These are phyloP conservation scores for Tangara arthus DNA, from an alignment of 2,797 vertebrate genomes.

Conservation along the genomic window DNA sequence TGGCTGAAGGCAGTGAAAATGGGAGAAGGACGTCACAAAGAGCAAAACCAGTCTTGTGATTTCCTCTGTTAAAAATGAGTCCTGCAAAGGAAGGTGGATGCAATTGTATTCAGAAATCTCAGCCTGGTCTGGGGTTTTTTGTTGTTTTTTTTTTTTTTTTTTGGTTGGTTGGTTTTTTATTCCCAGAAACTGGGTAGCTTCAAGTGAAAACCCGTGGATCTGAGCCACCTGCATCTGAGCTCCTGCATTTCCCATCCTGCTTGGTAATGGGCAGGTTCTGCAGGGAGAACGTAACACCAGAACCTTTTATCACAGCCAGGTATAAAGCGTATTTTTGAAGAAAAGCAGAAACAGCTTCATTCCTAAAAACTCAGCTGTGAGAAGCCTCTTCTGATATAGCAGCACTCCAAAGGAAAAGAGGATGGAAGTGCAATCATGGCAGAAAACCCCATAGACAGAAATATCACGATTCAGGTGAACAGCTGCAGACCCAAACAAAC, in stretches of 20 bases:
- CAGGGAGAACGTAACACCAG: background rate
- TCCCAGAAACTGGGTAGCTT: background rate
- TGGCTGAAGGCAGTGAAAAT: background rate
- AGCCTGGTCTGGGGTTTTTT: background rate
- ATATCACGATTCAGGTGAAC: rapidly evolving
- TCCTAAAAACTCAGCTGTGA: background rate
- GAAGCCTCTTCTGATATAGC: background rate
- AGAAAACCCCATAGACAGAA: background rate
- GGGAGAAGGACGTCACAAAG: background rate
- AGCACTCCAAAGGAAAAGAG: background rate
- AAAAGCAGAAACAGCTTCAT: background rate
- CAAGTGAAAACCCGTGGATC: background rate
- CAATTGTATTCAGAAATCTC: background rate
- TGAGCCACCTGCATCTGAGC: background rate
- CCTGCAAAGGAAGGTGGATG: background rate
- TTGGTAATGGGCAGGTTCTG: background rate
- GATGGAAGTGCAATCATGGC: background rate
- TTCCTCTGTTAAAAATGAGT: background rate
- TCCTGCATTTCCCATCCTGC: background rate
- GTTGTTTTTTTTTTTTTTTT: too few relatives aligned
- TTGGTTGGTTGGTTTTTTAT: background rate
- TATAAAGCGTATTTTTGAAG: background rate
- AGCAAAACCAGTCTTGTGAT: background rate
- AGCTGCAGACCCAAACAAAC: background rate
- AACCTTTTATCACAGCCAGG: background rate